Evolutionary conservation across 2,888 invertebrate genomes (phyloP).

Genomic region (Bursaphelenchus okinawaensis): DNA sequence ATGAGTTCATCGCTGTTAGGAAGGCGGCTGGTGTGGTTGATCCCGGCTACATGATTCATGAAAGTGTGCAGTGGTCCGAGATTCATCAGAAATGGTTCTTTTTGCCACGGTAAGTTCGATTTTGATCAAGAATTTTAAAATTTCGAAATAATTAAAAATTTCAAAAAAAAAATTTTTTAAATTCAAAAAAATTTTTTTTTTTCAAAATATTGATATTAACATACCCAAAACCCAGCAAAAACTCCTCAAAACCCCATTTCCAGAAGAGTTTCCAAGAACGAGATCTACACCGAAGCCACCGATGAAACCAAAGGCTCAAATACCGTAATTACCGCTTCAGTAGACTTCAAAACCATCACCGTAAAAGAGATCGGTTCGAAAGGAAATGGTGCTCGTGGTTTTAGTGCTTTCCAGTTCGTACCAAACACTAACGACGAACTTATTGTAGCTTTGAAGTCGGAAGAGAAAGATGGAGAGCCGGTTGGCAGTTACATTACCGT

Average conservation of each 20-base stretch:
- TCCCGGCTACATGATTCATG: slow-evolving; percentile 90
- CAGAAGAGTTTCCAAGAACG: slow-evolving; percentile 62
- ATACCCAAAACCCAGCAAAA: too few relatives aligned
- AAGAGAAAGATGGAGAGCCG: slow-evolving; percentile 73
- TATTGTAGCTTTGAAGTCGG: slow-evolving; percentile 86
- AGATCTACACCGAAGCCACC: slow-evolving; percentile 80
- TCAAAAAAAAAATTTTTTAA: too few relatives aligned
- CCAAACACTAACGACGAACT: slow-evolving; percentile 78
- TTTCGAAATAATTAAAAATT: neutral
- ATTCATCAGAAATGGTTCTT: slow-evolving; percentile 84
- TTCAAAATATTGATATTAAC: too few relatives aligned
- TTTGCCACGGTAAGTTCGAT: slow-evolving; percentile 68
- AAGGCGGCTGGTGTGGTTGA: slow-evolving; percentile 72
- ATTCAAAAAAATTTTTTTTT: too few relatives aligned
- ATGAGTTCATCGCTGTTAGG: slow-evolving; percentile 67
- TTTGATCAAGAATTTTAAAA: neutral
- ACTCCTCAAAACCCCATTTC: too few relatives aligned
- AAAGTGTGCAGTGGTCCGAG: slow-evolving; percentile 83
- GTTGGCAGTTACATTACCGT: slow-evolving; percentile 50
- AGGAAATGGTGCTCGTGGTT: slow-evolving; percentile 69
- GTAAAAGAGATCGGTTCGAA: slow-evolving; percentile 56
- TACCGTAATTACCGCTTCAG: slow-evolving; percentile 73
- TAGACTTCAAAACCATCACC: slow-evolving; percentile 70
- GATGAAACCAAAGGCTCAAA: slow-evolving; percentile 77
- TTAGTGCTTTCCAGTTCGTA: slow-evolving; percentile 94